A percentile compares a stretch with the other conserved stretches of the same genome.
Conservation (phyloP, 2,113 vertebrate genomes). For the zebrafish (Danio rerio) region GRCz12tu NC_133186.1:40381001-40381500, state of each 20-base stretch:
- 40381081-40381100: too few species aligned
- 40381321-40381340: background rate
- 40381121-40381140: too few species aligned
- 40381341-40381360: conserved; percentile 13
- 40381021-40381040: too few species aligned
- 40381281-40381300: conserved; percentile 10
- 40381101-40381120: too few species aligned
- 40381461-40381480: background rate
- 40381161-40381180: too few species aligned
- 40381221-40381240: background rate
- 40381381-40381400: conserved; percentile 1
- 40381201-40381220: background rate
- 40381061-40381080: too few species aligned
- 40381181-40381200: background rate
- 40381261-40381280: conserved; percentile 9
- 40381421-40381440: background rate
- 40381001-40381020: too few species aligned
- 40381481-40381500: background rate
- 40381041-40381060: too few species aligned
- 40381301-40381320: background rate
- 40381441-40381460: background rate
- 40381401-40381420: background rate
- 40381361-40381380: conserved; percentile 3
- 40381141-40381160: too few species aligned
- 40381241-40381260: conserved; percentile 41